Percentiles rank a stretch among this genome's conserved stretches.
phyloP scores from a whole-genome alignment of 1,140 invertebrate genomes.

The honey bee (Apis mellifera) region DNA sequence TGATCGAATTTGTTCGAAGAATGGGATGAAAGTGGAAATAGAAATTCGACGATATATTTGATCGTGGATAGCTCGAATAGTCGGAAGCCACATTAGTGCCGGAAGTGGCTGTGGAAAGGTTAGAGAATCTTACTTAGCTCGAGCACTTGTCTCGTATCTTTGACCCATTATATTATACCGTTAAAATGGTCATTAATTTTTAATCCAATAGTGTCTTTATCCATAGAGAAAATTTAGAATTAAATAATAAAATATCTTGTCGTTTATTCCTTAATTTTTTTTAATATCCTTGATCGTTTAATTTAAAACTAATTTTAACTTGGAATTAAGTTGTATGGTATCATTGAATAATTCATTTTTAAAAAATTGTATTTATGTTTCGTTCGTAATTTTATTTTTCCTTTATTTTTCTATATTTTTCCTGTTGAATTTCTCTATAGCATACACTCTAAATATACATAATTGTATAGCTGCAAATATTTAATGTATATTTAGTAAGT shows the following conservation, averaged over 20 bases:
- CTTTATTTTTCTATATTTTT: neutral
- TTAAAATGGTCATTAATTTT: neutral
- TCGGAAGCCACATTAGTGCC: constrained; percentile 16
- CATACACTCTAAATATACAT: neutral
- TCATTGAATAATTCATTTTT: too few relatives aligned
- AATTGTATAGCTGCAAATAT: neutral
- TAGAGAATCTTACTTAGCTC: constrained; percentile 8
- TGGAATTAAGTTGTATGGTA: too few relatives aligned
- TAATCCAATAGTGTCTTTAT: neutral
- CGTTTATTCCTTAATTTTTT: neutral
- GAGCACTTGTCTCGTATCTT: neutral
- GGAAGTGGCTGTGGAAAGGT: constrained; percentile 2
- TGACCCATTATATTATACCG: too few relatives aligned
- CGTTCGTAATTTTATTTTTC: too few relatives aligned
- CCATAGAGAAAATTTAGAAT: neutral
- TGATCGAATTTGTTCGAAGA: neutral
- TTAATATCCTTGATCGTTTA: neutral
- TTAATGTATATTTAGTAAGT: neutral
- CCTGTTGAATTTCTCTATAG: neutral
- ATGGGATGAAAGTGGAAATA: neutral
- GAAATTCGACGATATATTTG: constrained; percentile 35
- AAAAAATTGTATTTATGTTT: neutral
- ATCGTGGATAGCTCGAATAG: neutral
- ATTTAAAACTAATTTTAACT: too few relatives aligned
- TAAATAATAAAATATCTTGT: too few relatives aligned